Evolutionary conservation across 2,797 vertebrate genomes (phyloP), one percentile per base, ranked within the genome.

Genomic region (Poeciliopsis turneri): DNA sequence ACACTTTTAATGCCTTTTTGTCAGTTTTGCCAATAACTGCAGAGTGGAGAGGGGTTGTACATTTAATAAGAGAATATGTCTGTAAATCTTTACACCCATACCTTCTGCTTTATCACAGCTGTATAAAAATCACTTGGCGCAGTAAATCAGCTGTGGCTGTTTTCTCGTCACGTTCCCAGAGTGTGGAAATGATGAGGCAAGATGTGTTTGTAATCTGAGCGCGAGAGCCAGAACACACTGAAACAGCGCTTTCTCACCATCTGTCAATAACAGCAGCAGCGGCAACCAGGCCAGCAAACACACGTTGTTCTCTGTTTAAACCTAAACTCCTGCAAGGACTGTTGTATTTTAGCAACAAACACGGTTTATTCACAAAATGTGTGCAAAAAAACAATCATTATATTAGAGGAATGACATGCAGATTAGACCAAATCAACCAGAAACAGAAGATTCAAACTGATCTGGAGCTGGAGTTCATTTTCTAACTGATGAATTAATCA

Each of bases 161-260:
- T 66, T 75, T 78, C 74, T 78, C 79, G 61, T 80, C 57, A 55
- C 72, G 76, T 76, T 82, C 82, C 77, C 78, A 73, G 77, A 75
- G 77, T 55, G 83, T 86, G 46, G 78, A 88, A 72, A 74, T 72
- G 86, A 83, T 77, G 88, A 86, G 57, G 43, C 64, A 55, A 87
- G 78, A 87, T 82, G 68, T 47, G n/a, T 84, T 84, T 78, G 87
- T 90, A 90, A 92, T 87, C 57, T 2, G 80, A 91, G 88, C 10
- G 30, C 20, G 13, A 77, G 74, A 78, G 76, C 83, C 80, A 84
- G 78, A 80, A 89, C 82, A 84, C 86, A 59, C 69, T 77, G 78
- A 80, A 82, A 71, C 80, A 70, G 82, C 53, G 2, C 76, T 87
- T 89, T 88, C 73, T 87, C 74, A 23, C 77, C 83, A 81, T 91